Conservation (phyloP, 2,113 vertebrate species). For the Muntiacus muntjak region DNA sequence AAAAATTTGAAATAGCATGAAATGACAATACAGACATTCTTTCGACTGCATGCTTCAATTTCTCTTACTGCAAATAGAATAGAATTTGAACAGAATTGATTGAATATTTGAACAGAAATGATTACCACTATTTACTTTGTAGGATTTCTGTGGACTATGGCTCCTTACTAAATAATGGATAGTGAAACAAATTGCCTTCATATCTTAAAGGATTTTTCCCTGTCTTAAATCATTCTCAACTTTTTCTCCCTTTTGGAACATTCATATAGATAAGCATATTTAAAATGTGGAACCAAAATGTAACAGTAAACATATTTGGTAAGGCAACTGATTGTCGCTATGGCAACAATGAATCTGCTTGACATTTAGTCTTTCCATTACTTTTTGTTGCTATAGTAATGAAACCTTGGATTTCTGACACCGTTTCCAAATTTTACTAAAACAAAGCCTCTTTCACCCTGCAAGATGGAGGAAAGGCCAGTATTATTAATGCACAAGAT, state of each 20-base stretch:
- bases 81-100: neutral
- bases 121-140: conserved; percentile 23
- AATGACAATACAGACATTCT: neutral
- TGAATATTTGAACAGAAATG: neutral
- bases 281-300: conserved; percentile 32
- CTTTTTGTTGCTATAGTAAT: conserved; percentile 68
- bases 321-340: conserved; percentile 53
- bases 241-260: neutral
- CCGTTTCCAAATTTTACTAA: conserved; percentile 60
- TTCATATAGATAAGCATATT: conserved; percentile 22
- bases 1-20: conserved; percentile 30
- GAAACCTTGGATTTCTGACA: conserved; percentile 59
- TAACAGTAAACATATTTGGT: conserved; percentile 44
- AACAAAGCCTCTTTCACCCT: neutral
- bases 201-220: conserved; percentile 10
- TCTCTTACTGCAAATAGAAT: conserved; percentile 17
- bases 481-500: neutral
- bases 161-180: conserved; percentile 47
- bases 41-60: neutral
- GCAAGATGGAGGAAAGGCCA: neutral
- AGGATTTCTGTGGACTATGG: neutral
- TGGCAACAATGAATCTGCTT: conserved; percentile 48
- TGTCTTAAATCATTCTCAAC: conserved; percentile 46
- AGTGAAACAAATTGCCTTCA: conserved; percentile 54
- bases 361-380: conserved; percentile 62